Percentiles rank a stretch among this genome's conserved stretches.
phyloP scores from a whole-genome alignment of 2,888 invertebrate genomes.

The Amphipoea oculea region DNA sequence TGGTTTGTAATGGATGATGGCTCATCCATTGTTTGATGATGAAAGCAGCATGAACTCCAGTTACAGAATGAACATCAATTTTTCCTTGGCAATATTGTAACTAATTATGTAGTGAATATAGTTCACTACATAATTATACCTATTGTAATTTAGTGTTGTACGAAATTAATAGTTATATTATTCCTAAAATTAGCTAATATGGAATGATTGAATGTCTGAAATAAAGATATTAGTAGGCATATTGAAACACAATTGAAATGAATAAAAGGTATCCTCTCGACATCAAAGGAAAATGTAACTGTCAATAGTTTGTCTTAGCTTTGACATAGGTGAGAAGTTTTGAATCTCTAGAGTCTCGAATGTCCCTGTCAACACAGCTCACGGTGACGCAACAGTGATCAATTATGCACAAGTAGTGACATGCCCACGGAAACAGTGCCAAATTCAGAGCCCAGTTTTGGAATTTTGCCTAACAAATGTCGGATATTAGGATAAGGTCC shows the following conservation, averaged over 20 bases:
- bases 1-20: too few relatives aligned
- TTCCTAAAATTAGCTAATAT: background rate
- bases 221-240: background rate
- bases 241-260: background rate
- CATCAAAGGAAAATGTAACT: background rate
- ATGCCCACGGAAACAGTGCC: constrained; percentile 30
- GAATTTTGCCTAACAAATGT: constrained; percentile 49
- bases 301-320: constrained; percentile 10
- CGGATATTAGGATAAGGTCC: constrained; percentile 35
- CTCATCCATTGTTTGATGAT: background rate
- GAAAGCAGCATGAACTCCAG: background rate
- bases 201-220: background rate
- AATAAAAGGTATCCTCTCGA: background rate
- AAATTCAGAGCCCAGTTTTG: constrained; percentile 27
- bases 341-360: background rate
- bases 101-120: background rate
- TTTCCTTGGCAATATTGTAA: background rate
- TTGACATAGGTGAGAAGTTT: constrained; percentile 14
- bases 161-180: background rate
- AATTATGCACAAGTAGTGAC: constrained; percentile 38
- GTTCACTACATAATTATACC: too few relatives aligned
- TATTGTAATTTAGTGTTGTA: background rate
- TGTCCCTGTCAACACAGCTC: constrained; percentile 11
- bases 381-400: constrained; percentile 20
- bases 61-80: background rate